Conservation (phyloP, 2,797 vertebrate species). For the Harpagifer antarcticus region DNA sequence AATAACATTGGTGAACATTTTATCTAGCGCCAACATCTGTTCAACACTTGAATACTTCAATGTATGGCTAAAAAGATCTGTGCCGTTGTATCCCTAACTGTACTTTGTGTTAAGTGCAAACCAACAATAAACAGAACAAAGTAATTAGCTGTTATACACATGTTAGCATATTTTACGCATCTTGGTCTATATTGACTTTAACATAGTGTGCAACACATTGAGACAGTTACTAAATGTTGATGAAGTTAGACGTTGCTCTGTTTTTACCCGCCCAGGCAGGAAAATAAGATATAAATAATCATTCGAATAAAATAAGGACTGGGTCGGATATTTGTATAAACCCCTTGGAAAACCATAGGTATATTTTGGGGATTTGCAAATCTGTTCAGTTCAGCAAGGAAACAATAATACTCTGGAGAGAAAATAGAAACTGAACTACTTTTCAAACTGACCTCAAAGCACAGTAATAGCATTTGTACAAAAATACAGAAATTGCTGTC, state of each 20-base stretch:
- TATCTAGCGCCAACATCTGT: background rate
- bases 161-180: background rate
- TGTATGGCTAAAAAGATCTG: background rate
- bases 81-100: background rate
- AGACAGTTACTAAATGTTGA: too few relatives aligned
- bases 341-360: background rate
- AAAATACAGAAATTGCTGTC: constrained; percentile 8
- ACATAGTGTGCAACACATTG: too few relatives aligned
- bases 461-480: background rate
- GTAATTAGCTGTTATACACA: background rate
- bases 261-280: background rate
- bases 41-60: background rate
- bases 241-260: too few relatives aligned
- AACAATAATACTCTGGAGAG: fast-evolving
- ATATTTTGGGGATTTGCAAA: background rate
- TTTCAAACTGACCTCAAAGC: constrained; percentile 6
- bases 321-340: constrained; percentile 16
- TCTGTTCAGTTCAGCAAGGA: background rate
- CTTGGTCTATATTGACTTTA: too few relatives aligned
- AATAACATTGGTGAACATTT: background rate
- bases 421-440: constrained; percentile 17
- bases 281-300: too few relatives aligned
- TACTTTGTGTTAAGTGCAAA: background rate
- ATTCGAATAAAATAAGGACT: background rate
- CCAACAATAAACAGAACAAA: background rate